A percentile compares a stretch with the other conserved stretches of the same genome.
phyloP scores from a whole-genome alignment of 2,888 invertebrate species.

The Helleia helle region DNA sequence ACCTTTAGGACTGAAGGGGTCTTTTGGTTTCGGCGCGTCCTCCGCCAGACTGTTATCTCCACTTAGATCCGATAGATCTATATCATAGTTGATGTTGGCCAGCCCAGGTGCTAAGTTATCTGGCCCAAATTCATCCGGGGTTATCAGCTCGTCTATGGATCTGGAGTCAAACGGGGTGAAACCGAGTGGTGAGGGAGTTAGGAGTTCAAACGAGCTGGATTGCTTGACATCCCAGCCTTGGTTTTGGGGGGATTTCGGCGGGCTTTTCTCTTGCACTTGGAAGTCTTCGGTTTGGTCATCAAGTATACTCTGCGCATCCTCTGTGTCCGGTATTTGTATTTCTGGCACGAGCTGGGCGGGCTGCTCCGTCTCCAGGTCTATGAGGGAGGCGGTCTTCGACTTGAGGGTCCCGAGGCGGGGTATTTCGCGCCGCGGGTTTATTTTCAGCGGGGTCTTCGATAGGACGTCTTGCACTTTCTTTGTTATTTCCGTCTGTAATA shows the following conservation, averaged over 20 bases:
- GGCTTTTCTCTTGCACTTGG: slow-evolving; percentile 42
- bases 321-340: background rate
- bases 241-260: slow-evolving; percentile 42
- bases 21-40: slow-evolving; percentile 57
- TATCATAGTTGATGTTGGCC: slow-evolving; percentile 83
- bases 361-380: slow-evolving; percentile 33
- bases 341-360: slow-evolving; percentile 12
- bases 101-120: slow-evolving; percentile 75
- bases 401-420: slow-evolving; percentile 45
- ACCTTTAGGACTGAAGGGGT: slow-evolving; percentile 73
- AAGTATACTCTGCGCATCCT: background rate
- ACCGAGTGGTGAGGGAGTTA: slow-evolving; percentile 74
- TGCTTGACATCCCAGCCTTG: slow-evolving; percentile 51
- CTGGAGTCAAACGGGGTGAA: slow-evolving; percentile 72
- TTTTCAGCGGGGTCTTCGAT: slow-evolving; percentile 81
- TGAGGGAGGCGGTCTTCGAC: slow-evolving; percentile 36
- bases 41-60: slow-evolving; percentile 81
- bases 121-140: slow-evolving; percentile 73
- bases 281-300: slow-evolving; percentile 30
- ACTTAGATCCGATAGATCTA: slow-evolving; percentile 83
- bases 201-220: slow-evolving; percentile 61
- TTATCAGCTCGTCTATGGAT: slow-evolving; percentile 73
- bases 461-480: slow-evolving; percentile 82
- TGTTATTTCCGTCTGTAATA: slow-evolving; percentile 79
- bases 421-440: slow-evolving; percentile 47